Evolutionary conservation across 1,140 invertebrate species (phyloP).

Genomic region (Bombyx mori): DNA sequence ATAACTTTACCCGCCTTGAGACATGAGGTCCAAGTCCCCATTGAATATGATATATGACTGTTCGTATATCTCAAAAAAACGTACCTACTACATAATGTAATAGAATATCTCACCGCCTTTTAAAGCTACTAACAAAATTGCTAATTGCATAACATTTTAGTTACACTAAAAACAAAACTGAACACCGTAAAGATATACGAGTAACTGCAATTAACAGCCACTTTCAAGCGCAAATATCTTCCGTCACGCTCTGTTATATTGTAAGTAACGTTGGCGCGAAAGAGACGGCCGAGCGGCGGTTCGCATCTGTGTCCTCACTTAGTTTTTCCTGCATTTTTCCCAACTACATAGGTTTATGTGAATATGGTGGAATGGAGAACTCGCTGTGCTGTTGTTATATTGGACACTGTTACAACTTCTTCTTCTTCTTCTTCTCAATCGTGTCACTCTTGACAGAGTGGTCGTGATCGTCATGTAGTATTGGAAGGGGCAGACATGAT

Average conservation of each 20-base stretch:
- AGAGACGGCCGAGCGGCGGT: slow-evolving; percentile 9
- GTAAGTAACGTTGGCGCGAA: slow-evolving; percentile 1
- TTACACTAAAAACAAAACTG: slow-evolving; percentile 2
- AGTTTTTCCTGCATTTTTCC: slow-evolving; percentile 31
- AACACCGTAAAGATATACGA: slow-evolving; percentile 16
- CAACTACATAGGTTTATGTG: slow-evolving; percentile 12
- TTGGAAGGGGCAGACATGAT: too few species aligned
- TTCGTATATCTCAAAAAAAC: too few species aligned
- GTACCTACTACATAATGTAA: too few species aligned
- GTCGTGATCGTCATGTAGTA: too few species aligned
- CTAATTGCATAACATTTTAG: slow-evolving; percentile 11
- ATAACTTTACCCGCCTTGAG: too few species aligned
- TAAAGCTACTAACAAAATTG: too few species aligned
- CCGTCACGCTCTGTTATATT: slow-evolving; percentile 3
- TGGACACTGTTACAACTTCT: neutral
- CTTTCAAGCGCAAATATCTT: slow-evolving; percentile 18
- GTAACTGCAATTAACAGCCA: slow-evolving; percentile 27
- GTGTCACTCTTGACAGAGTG: too few species aligned
- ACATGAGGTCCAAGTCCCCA: too few species aligned
- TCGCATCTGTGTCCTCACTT: slow-evolving; percentile 26
- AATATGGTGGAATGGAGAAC: slow-evolving; percentile 10
- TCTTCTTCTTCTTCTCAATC: too few species aligned
- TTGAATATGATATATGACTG: too few species aligned
- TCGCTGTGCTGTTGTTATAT: slow-evolving; percentile 6
- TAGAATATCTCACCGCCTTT: too few species aligned